phyloP scores from a whole-genome alignment of 2,113 vertebrate genomes.

The Thymallus thymallus region DNA sequence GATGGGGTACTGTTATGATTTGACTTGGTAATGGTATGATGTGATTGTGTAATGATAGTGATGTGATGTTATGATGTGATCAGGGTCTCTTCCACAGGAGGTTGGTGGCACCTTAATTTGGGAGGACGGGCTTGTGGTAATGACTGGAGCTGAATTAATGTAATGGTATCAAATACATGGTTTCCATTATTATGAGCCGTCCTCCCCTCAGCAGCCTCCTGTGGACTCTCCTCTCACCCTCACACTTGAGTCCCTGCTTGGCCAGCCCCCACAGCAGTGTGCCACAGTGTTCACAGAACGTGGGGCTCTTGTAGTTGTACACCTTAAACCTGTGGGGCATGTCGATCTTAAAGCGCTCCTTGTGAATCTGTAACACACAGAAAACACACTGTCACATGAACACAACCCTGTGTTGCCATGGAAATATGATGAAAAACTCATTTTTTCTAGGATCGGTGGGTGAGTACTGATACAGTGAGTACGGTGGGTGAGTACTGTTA shows the following conservation, averaged over 20 bases:
- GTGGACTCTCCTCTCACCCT: constrained; percentile 78
- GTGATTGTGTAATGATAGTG: background rate
- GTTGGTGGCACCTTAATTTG: no score
- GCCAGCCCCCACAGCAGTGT: constrained; percentile 96
- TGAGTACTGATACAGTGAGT: no score
- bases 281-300: constrained; percentile 97
- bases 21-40: background rate
- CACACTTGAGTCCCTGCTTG: constrained; percentile 94
- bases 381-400: constrained; percentile 3
- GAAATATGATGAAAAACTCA: no score
- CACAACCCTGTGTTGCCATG: background rate
- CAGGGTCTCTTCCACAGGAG: background rate
- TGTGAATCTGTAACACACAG: constrained; percentile 84
- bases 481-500: no score
- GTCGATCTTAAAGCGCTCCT: constrained; percentile 96
- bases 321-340: constrained; percentile 97
- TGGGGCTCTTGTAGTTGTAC: constrained; percentile 95
- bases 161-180: no score
- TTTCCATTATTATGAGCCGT: no score
- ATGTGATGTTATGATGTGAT: background rate
- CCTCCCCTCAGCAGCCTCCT: constrained; percentile 18
- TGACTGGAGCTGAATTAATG: no score
- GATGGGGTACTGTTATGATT: background rate
- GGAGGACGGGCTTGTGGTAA: no score
- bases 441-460: no score